Evolutionary conservation across 2,797 vertebrate species (phyloP), one percentile per base, ranked within the genome.

Genomic region (Gobionotothen gibberifrons): DNA sequence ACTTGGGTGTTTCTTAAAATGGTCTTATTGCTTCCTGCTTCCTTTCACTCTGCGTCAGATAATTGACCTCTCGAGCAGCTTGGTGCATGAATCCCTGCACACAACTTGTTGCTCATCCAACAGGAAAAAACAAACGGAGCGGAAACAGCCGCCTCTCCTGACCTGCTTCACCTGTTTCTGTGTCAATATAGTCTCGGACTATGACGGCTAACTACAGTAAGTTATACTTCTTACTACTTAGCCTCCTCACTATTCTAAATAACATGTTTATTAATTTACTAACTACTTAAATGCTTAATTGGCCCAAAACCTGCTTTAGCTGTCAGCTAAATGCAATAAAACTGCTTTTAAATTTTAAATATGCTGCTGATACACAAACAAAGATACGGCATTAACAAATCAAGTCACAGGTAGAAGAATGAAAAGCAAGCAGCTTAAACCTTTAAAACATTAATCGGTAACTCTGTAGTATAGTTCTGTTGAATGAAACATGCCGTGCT

Each of bases 121-220:
- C 82, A 90, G 88, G 89, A 88, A 89, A 90, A 91, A 90, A 90
- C 87, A 89, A 75, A 87, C 0, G 1, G 51, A 82, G 69, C n/a
- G 74, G 82, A 81, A 85, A 78, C 74, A 64, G 65, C 19, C 1
- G 42, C 74, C 42, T 64, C 77, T 61, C 32, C 1, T 76, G 83
- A 63, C 73, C 71, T 72, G 71, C 60, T 76, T 60, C 69, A 84
- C 79, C 76, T 72, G 81, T 70, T 81, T 70, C 39, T 78, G 39
- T 47, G 53, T 70, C 43, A 0, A 3, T 51, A 58, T 43, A 46
- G 39, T 66, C 69, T 63, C 29, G 65, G 40, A 75, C 63, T 64
- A 32, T 49, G 47, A 62, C 57, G 44, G 6, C 32, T 19, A 21
- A 5, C 39, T n/a, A 36, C 58, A 62, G 29, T 9, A 36, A 36